Conservation (phyloP, 2,888 invertebrate genomes). For the Ichneumoninae sp. region DNA sequence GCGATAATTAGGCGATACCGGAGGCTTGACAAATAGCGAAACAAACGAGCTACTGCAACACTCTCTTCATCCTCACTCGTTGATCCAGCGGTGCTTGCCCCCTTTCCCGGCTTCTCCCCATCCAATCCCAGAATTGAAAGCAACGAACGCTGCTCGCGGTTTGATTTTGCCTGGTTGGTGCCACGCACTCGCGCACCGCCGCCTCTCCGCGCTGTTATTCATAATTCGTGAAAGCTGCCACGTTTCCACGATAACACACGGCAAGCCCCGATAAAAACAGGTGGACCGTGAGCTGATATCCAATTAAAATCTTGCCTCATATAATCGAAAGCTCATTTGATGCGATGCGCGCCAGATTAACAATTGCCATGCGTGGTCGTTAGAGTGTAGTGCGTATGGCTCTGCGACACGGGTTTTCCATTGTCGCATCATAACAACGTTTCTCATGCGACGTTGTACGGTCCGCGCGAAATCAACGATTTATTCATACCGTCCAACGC, state of each 20-base stretch:
- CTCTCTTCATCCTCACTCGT: slow-evolving; percentile 39
- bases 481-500: not conserved
- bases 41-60: slow-evolving; percentile 65
- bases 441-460: not conserved
- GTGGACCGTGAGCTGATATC: slow-evolving; percentile 4
- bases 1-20: slow-evolving; percentile 68
- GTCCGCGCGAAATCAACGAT: not conserved
- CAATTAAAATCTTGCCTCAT: slow-evolving; percentile 29
- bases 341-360: slow-evolving; percentile 1
- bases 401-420: not conserved
- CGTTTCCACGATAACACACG: slow-evolving; percentile 22
- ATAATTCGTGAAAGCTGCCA: slow-evolving; percentile 19
- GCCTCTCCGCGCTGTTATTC: slow-evolving; percentile 13
- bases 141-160: slow-evolving; percentile 16
- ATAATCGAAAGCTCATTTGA: slow-evolving; percentile 36
- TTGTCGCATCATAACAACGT: not conserved
- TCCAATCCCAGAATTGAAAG: slow-evolving; percentile 27
- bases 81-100: slow-evolving; percentile 23
- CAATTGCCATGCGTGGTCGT: slow-evolving; percentile 6
- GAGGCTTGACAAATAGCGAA: slow-evolving; percentile 68
- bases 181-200: not conserved
- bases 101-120: not conserved
- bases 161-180: slow-evolving; percentile 5
- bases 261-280: not conserved
- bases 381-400: not conserved